Evolutionary conservation across 2,797 vertebrate genomes (phyloP), one percentile per base, ranked within the genome.

Genomic region (Xiphophorus birchmanni): DNA sequence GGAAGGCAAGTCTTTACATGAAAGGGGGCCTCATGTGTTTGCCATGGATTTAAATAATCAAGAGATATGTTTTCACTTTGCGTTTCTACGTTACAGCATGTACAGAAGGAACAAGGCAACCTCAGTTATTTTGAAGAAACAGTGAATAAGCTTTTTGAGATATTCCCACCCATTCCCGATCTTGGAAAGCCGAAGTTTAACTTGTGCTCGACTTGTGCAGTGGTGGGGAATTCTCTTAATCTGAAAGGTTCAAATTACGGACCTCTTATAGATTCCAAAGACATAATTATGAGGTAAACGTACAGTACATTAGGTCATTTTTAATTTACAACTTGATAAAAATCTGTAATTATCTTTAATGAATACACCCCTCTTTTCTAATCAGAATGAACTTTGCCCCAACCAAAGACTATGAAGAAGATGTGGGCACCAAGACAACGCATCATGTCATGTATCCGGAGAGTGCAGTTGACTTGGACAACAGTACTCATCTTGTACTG

Each of bases 141-240:
- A 17, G 56, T 84, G 21, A 3, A 35, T 0, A 32, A 0, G 0
- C 10, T 92, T 29, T 86, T 89, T 74, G 9, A 86, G 56, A 42
- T 56, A 0, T 52, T 91, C 37, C 84, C 90, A 3, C 0, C 73
- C 0, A 17, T 0, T 15, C 71, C 81, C 15, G 13, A 52, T 29
- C 0, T 82, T 21, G 2, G 1, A 26, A 35, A 63, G 5, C 10
- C 40, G 54, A 69, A 45, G 0, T 32, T 71, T 21, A 58, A 72
- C 0, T 35, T 17, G 54, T 89, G 83, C 78, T 78, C 65, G 77
- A 84, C 29, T 7, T 93, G 91, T 58, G 83, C 91, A 9, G 87
- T 93, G 40, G 91, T 93, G 74, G 91, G 92, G 0, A 93, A 93
- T 58, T 92, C 91, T 23, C 45, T 6, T 1, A 92, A 90, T 72